Base-by-base conservation (phyloP, 1,140 invertebrate species). In the Lepidostoma basale region DNA sequence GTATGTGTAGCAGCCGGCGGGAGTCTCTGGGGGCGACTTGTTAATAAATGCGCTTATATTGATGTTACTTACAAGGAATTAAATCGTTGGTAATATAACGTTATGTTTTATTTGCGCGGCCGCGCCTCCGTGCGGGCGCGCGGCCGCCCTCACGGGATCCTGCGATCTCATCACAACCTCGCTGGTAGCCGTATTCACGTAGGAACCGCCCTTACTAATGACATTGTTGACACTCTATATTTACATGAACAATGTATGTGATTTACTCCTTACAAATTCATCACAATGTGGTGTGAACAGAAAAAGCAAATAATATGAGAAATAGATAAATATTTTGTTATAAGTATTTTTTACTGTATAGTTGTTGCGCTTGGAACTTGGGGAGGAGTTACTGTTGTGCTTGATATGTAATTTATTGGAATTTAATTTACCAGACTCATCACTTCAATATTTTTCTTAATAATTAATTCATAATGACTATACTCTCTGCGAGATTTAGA, bases 321-420 rank as follows among this genome's bases (percentile, higher is more conserved):
- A 23, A 52, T 44, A 49, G 30, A 49, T 33, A 33, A 59, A 60
- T 67, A 59, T 67, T 67, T 66, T 65, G 62, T 65, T 66, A 65
- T 65, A 66, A 66, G 63, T 22, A 25, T 42, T 64, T 60, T 64
- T 64, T 52, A 66, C 49, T 66, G 63, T 64, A 66, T 56, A 66
- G 36, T 56, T 66, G 45, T 56, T 66, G 63, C 22, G 47, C 52
- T 66, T 66, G 42, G 63, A 60, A 59, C 42, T 42, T 60, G 4
- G 16, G 45, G 9, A 14, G 12, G 12, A 49, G 12, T 49, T 49
- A 49, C 12, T 6, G 6, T 33, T 5, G 12, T 5, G 30, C 6
- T 6, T 6, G 30, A 6, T 33, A 6, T 12, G 6, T 33, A 33
- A 12, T 33, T 5, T 5, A 12, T 33, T 33, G 30, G 5, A 5